Evolutionary conservation across 2,113 vertebrate genomes (phyloP), one percentile per base, ranked within the genome.

Genomic region (Mormyrus lacerda): DNA sequence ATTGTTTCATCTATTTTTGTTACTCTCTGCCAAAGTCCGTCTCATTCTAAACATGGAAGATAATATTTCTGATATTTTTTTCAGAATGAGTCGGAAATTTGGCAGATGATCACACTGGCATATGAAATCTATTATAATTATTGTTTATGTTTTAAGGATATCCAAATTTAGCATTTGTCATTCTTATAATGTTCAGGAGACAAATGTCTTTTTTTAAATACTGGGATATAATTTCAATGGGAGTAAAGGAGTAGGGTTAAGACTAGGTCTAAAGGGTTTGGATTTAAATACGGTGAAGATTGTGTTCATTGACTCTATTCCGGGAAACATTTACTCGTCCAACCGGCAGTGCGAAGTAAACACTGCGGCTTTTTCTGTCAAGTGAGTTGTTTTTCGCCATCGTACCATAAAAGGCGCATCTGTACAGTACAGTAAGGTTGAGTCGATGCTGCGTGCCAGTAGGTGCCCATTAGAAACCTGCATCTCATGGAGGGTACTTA

Each of bases 41-140:
- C 55, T 31, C 55, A 65, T 10, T 39, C 53, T 87, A 87, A 87
- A 65, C 55, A 87, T 87, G 87, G 87, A 87, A 87, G 87, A 87
- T 87, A 87, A 7, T 27, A 87, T 87, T 87, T 87, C 87, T 21
- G 27, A 55, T 73, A 27, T 88, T 73, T 88, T 79, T 83, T 83
- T 89, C 47, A 87, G 87, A 44, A 87, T 87, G 51, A 44, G 76
- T 83, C 35, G 17, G 35, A 55, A 45, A 42, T 83, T 83, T 83
- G 87, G 87, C 87, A 61, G 85, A 55, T 53, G 27, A 50, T 53
- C n/a, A 31, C 48, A 87, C 15, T 51, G 45, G 61, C 65, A 79
- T 88, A 51, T 42, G 27, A 51, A 88, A 53, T 79, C 48, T 50
- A 47, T 48, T 51, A 88, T 88, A 24, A 24, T 79, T 79, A 79